A percentile compares a stretch with the other conserved stretches of the same genome.
Conservation (phyloP, 2,888 invertebrate species). For the Amaurobius ferox region DNA sequence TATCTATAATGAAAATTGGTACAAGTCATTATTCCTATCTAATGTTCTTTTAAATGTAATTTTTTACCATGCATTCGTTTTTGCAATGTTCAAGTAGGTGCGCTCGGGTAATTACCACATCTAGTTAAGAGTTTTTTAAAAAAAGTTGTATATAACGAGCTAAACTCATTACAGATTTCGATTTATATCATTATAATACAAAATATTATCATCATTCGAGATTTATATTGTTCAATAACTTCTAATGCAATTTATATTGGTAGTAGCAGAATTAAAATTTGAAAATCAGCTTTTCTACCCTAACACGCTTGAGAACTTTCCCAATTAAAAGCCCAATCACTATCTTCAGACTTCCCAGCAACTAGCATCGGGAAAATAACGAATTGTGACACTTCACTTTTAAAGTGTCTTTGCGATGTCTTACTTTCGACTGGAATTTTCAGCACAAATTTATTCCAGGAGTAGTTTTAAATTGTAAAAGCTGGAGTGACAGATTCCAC, state of each 20-base stretch:
- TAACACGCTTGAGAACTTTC: not conserved
- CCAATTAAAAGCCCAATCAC: not conserved
- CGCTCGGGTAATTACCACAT: no score
- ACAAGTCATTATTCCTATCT: no score
- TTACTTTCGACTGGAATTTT: not conserved
- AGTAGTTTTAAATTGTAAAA: not conserved
- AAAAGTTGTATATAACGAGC: no score
- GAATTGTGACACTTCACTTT: not conserved
- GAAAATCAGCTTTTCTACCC: not conserved
- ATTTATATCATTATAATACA: no score
- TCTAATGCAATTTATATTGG: not conserved
- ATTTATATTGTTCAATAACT: not conserved
- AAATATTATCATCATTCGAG: no score
- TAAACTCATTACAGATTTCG: no score
- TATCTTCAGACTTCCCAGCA: not conserved
- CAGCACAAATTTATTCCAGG: not conserved
- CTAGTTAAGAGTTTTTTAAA: no score
- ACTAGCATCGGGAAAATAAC: not conserved
- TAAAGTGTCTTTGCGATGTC: not conserved
- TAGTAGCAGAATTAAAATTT: not conserved
- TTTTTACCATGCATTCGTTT: no score
- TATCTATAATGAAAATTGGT: no score
- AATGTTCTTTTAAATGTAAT: no score
- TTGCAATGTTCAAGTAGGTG: no score
- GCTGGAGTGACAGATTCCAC: not conserved